Percentiles rank a stretch among this genome's conserved stretches.
These are phyloP conservation scores for Entomyzon cyanotis DNA, from an alignment of 2,113 vertebrate genomes.

Conservation along the genomic window DNA sequence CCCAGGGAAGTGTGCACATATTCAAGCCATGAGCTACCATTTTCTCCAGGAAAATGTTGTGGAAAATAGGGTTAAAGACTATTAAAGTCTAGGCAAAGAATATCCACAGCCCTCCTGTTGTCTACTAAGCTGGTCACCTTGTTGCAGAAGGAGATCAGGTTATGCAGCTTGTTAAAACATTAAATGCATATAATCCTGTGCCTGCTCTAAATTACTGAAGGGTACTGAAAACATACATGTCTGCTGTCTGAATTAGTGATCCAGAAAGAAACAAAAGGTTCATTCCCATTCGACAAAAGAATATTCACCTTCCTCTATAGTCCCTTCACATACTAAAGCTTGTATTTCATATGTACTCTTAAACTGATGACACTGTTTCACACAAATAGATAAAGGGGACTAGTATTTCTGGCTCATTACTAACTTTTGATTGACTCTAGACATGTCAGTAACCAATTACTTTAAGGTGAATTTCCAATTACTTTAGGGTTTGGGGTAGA, in stretches of 20 bases:
- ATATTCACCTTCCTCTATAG: neutral
- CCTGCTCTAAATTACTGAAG: neutral
- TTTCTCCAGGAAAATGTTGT: neutral
- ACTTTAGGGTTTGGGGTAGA: neutral
- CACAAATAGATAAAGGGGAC: neutral
- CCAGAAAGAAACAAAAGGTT: neutral
- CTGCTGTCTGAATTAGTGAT: neutral
- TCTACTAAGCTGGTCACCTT: too few species aligned
- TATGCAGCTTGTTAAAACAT: neutral
- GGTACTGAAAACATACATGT: neutral
- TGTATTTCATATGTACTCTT: neutral
- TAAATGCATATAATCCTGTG: neutral
- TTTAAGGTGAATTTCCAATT: neutral
- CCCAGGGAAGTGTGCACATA: neutral
- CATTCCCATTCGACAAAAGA: neutral
- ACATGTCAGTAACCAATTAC: neutral
- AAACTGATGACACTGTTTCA: neutral
- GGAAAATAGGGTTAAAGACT: neutral
- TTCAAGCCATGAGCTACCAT: neutral
- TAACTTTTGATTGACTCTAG: neutral
- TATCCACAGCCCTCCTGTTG: too few species aligned
- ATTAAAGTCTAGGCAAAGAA: neutral
- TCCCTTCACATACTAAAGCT: neutral
- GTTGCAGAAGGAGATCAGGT: neutral
- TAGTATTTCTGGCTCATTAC: neutral